phyloP scores from a whole-genome alignment of 30 jellyfish, hydroid and myxozoan species.

The Chrysaora quinquecirrha region DNA sequence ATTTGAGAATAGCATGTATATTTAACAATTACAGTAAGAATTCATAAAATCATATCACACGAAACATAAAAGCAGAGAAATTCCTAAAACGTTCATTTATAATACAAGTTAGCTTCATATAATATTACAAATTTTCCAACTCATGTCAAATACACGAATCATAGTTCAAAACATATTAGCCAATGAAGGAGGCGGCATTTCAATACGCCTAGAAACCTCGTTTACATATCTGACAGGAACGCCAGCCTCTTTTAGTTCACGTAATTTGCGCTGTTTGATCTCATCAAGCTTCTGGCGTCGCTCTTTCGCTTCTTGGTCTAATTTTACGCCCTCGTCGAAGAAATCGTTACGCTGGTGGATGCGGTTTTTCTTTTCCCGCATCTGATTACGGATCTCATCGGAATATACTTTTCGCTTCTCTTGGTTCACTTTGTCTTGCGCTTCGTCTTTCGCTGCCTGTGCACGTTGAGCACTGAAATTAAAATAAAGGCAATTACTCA shows the following conservation, averaged over 20 bases:
- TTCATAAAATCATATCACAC: no score
- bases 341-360: conserved; percentile 82
- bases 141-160: no score
- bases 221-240: conserved; percentile 92
- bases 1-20: no score
- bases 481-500: no score
- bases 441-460: conserved; percentile 88
- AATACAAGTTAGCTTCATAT: no score
- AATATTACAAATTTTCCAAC: no score
- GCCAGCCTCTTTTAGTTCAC: conserved; percentile 95
- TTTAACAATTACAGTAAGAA: no score
- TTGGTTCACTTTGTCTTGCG: conserved; percentile 30
- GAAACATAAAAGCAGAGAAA: no score
- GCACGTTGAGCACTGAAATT: conserved; percentile 88
- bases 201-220: conserved; percentile 98
- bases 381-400: conserved; percentile 90
- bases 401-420: conserved; percentile 66
- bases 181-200: conserved; percentile 83
- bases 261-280: conserved; percentile 91
- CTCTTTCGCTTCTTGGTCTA: conserved; percentile 95
- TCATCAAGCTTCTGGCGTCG: conserved; percentile 95
- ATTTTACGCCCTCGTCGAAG: conserved; percentile 97
- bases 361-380: conserved; percentile 91
- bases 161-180: conserved; percentile 77
- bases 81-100: no score